Conservation (phyloP, 2,888 invertebrate genomes). For the Rotaria socialis region DNA sequence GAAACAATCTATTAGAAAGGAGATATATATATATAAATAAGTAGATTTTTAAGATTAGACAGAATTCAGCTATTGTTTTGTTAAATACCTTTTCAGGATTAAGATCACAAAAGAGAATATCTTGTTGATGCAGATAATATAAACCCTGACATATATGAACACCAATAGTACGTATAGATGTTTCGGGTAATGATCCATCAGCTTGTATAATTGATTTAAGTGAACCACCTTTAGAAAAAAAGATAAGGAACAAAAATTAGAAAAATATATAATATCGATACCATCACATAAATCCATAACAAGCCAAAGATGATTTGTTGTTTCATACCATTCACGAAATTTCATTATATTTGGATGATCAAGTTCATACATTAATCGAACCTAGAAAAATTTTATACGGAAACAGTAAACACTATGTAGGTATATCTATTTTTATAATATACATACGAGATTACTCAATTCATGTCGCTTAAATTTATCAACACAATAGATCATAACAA, state of each 20-base stretch:
- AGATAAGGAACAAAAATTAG: too few relatives aligned
- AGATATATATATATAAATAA: too few relatives aligned
- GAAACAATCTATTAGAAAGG: slow-evolving; percentile 53
- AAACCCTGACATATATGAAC: slow-evolving; percentile 56
- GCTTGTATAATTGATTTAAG: slow-evolving; percentile 55
- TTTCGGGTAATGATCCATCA: slow-evolving; percentile 58
- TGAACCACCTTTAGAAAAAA: slow-evolving; percentile 51
- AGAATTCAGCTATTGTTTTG: too few relatives aligned
- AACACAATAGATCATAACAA: slow-evolving; percentile 60
- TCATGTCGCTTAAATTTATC: slow-evolving; percentile 58
- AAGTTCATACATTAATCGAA: slow-evolving; percentile 59
- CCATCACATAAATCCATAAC: slow-evolving; percentile 55
- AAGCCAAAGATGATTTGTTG: slow-evolving; percentile 60
- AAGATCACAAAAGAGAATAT: slow-evolving; percentile 58
- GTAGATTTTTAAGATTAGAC: too few relatives aligned
- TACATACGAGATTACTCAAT: slow-evolving; percentile 59
- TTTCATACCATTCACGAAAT: slow-evolving; percentile 61
- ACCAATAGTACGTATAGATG: slow-evolving; percentile 54
- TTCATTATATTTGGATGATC: slow-evolving; percentile 57
- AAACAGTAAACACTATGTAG: too few relatives aligned
- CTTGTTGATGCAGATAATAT: slow-evolving; percentile 58
- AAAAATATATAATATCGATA: background rate
- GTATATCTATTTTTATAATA: too few relatives aligned
- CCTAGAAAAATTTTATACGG: slow-evolving; percentile 49
- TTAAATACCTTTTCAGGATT: slow-evolving; percentile 55